A percentile compares a stretch with the other conserved stretches of the same genome.
Evolutionary conservation across 2,113 vertebrate species (phyloP).

Genomic region (Aythya baeri): DNA sequence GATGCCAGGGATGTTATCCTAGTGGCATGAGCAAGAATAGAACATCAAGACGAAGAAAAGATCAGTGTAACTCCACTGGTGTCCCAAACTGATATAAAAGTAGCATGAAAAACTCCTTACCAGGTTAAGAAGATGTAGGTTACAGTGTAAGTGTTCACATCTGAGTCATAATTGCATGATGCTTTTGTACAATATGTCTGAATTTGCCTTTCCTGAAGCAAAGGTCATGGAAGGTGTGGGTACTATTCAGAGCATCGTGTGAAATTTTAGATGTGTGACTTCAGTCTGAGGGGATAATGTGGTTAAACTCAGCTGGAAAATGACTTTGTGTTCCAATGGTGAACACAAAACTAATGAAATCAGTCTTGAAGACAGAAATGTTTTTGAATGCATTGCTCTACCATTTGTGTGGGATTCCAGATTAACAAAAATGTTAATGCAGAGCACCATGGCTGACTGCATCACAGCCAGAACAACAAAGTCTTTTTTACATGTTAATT

Average conservation of each 20-base stretch:
- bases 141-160: neutral
- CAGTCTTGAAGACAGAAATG: neutral
- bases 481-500: neutral
- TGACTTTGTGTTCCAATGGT: neutral
- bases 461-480: neutral
- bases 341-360: neutral
- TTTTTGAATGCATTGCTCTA: neutral
- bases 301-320: neutral
- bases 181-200: neutral
- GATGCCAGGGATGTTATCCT: neutral
- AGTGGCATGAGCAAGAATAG: neutral
- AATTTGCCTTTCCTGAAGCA: neutral
- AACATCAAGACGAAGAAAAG: neutral
- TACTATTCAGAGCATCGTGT: neutral
- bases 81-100: neutral
- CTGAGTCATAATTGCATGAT: neutral
- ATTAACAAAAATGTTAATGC: neutral
- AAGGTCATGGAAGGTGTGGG: neutral
- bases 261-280: constrained; percentile 7
- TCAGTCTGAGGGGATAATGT: neutral
- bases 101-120: neutral
- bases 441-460: neutral
- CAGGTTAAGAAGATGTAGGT: neutral
- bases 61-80: neutral
- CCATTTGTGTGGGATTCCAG: neutral